These are phyloP conservation scores for Python bivittatus DNA, from an alignment of 2,113 vertebrate genomes.

Conservation along the genomic window DNA sequence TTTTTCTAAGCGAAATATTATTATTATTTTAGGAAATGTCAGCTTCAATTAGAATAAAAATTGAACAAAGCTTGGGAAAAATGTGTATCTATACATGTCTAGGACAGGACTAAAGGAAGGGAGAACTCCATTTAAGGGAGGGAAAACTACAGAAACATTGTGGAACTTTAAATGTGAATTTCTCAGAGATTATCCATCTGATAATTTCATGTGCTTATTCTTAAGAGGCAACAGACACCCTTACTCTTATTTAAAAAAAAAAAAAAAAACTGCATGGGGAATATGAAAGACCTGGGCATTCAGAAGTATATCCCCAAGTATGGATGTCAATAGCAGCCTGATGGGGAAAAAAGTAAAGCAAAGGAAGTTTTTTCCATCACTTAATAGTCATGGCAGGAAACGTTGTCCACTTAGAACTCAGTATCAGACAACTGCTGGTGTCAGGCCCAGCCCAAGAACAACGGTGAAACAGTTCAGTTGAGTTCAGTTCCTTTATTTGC, in stretches of 20 bases:
- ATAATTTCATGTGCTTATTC: not conserved
- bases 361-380: not conserved
- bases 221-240: not conserved
- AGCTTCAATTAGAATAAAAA: conserved; percentile 54
- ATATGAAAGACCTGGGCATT: not conserved
- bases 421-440: not conserved
- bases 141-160: not conserved
- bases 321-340: not conserved
- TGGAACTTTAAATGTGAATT: not conserved
- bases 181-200: not conserved
- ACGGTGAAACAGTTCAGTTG: no score
- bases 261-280: not conserved
- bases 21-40: conserved; percentile 36
- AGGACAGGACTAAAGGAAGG: not conserved
- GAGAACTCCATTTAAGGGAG: not conserved
- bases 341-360: not conserved
- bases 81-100: not conserved
- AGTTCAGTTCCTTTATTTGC: no score
- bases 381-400: not conserved
- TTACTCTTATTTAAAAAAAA: not conserved
- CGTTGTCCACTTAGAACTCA: no score
- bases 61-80: not conserved
- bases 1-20: conserved; percentile 38
- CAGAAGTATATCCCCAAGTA: not conserved
- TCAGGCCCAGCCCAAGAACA: no score